These are phyloP conservation scores for Sarcoramphus papa DNA, from an alignment of 2,797 vertebrate genomes.

Conservation along the genomic window DNA sequence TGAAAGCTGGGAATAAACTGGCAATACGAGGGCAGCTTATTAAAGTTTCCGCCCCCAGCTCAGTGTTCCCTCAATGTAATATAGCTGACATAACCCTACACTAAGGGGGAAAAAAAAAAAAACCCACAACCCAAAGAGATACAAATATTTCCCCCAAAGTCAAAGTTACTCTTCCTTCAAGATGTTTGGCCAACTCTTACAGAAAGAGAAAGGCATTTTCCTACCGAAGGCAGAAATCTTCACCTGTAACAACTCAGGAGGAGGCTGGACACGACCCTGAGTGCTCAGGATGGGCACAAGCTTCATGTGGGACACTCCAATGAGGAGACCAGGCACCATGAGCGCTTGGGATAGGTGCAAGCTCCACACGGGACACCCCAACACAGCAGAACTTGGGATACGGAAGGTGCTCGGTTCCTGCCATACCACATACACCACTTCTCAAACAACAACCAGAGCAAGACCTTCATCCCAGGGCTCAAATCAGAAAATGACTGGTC, in stretches of 20 bases:
- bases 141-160: not conserved
- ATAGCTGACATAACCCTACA: not conserved
- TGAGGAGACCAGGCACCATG: rapidly evolving
- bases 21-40: slow-evolving; percentile 28
- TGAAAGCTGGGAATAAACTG: slow-evolving; percentile 46
- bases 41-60: slow-evolving; percentile 20
- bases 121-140: not conserved
- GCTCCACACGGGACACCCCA: not conserved
- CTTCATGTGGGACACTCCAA: not conserved
- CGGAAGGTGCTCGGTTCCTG: not conserved
- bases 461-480: not conserved
- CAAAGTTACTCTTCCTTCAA: not conserved
- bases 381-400: not conserved
- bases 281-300: not conserved
- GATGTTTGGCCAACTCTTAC: not conserved
- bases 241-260: not conserved
- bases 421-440: not conserved
- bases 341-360: not conserved
- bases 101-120: not conserved
- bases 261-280: not conserved
- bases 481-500: not conserved
- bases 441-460: not conserved
- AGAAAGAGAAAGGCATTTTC: not conserved
- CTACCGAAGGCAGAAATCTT: not conserved
- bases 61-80: not conserved